Base-by-base conservation (phyloP, 2,797 vertebrate genomes). In the Pipistrellus kuhlii region DNA sequence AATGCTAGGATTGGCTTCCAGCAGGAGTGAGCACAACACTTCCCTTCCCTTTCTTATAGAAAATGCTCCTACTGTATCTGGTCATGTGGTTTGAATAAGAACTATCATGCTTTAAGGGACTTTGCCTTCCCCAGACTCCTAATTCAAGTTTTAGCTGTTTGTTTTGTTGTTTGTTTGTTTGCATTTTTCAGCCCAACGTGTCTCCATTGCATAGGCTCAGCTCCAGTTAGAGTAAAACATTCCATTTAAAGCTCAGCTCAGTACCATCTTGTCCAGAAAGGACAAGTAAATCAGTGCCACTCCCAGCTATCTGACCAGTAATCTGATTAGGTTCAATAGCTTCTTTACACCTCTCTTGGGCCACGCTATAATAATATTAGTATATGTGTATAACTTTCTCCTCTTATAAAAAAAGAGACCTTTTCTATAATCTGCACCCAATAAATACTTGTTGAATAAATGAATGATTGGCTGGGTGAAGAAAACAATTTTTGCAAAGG, bases 381-480 rank as follows among this genome's bases (percentile, higher is more conserved):
- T 23, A 10, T 41, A 46, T 75, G 21, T 88, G 15, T 23, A 15
- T 83, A 83, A 21, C 30, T 48, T 85, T 84, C 48, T 84, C 44
- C 51, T 9, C 46, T 72, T 41, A 35, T 46, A 64, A 82, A 46
- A 13, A 32, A 38, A n/a, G 68, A 38, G 55, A 41, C 8, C n/a
- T 41, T 57, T 55, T 30, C 6, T 81, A 59, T 38, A 80, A 87
- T 62, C 93, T 76, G 53, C 25, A 76, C 38, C 44, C 48, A 72
- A 14, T 17, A 93, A 91, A 69, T 69, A 72, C 71, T 86, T 89
- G 35, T 41, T 77, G 32, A 90, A 59, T 30, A 84, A 94, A 27
- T 71, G 17, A 92, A 55, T 25, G 38, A 64, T 38, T 55, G n/a
- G 25, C 51, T 51, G 14, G 41, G 46, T 83, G 41, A 92, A 78